Conservation (phyloP, 92 coral and sea anemone genomes). For the Diadumene lineata region DNA sequence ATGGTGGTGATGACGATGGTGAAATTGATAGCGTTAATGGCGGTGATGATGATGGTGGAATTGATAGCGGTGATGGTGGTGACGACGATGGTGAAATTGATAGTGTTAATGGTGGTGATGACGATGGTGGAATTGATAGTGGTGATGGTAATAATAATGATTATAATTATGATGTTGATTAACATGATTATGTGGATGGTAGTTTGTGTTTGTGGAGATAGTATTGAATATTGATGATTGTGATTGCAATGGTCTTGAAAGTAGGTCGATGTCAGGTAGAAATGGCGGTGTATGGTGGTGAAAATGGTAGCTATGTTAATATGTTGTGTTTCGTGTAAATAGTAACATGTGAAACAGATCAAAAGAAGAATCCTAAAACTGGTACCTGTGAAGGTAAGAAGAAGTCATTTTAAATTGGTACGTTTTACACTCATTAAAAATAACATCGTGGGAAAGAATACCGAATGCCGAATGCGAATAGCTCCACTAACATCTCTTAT, state of each 20-base stretch:
- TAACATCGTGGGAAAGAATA: no score
- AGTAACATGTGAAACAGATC: slow-evolving; percentile 64
- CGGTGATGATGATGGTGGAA: not conserved
- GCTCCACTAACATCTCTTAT: no score
- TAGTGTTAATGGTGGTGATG: not conserved
- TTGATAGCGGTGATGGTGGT: not conserved
- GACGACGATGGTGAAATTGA: not conserved
- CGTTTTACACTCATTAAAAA: no score
- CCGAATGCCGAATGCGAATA: no score
- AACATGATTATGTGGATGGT: not conserved
- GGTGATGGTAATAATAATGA: not conserved
- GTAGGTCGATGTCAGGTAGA: no score
- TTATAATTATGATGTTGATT: not conserved
- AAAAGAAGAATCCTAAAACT: slow-evolving; percentile 36
- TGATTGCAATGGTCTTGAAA: no score
- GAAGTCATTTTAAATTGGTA: not conserved
- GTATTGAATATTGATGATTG: no score
- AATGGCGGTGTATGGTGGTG: no score
- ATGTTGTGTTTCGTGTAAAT: not conserved
- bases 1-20: not conserved
- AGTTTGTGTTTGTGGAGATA: no score
- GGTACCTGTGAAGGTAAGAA: slow-evolving; percentile 71
- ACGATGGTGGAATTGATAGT: not conserved
- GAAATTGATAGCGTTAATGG: not conserved
- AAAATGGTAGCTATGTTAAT: not conserved